A percentile compares a stretch with the other conserved stretches of the same genome.
These are phyloP conservation scores for Pardosa pseudoannulata DNA, from an alignment of 2,888 invertebrate genomes.

Conservation along the genomic window DNA sequence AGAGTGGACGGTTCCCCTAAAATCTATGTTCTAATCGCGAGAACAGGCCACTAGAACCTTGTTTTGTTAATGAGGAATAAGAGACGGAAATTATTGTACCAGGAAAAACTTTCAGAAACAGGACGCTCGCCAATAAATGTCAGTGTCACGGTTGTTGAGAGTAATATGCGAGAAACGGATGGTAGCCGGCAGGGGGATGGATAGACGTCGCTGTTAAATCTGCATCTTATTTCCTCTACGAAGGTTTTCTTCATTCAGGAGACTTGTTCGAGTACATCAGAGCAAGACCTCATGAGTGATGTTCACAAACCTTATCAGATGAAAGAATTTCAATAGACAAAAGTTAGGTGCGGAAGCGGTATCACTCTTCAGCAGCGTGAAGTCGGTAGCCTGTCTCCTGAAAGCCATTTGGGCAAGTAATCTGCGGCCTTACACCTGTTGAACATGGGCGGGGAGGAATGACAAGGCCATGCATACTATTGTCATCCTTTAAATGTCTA, in stretches of 20 bases:
- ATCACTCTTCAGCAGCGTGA: background rate
- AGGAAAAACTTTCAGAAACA: slow-evolving; percentile 12
- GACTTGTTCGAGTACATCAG: background rate
- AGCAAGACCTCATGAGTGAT: background rate
- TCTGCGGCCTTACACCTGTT: no score
- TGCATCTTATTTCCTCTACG: background rate
- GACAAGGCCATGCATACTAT: no score
- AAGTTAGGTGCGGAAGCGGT: background rate
- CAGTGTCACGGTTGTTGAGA: slow-evolving; percentile 36
- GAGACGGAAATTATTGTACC: background rate
- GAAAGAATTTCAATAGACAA: background rate
- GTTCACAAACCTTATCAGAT: no score
- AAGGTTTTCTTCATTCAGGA: background rate
- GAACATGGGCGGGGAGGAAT: no score
- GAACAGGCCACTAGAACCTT: background rate
- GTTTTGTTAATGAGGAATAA: no score
- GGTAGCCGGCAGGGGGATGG: no score
- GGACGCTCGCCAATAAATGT: slow-evolving; percentile 57
- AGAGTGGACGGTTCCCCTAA: no score
- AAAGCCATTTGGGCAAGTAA: no score
- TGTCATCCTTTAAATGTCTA: no score
- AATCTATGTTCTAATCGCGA: background rate
- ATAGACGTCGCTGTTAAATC: no score
- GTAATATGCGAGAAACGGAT: slow-evolving; percentile 54
- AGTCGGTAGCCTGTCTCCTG: no score